Evolutionary conservation across 2,888 invertebrate species (phyloP).

Genomic region (Celastrina argiolus): DNA sequence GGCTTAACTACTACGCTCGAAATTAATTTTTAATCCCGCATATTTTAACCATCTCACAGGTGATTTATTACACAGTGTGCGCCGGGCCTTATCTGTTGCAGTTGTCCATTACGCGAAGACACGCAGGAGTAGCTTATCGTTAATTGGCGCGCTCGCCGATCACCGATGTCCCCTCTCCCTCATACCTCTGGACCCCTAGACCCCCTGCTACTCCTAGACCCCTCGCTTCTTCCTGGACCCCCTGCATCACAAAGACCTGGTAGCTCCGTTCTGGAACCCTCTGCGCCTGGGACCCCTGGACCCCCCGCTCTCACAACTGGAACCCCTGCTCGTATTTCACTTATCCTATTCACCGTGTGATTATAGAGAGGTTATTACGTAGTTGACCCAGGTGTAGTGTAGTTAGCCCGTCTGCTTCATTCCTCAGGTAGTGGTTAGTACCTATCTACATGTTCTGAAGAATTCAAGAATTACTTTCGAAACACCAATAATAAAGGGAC

Average conservation of each 20-base stretch:
- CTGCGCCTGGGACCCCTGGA: neutral
- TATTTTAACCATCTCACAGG: too few relatives aligned
- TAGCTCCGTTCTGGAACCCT: too few relatives aligned
- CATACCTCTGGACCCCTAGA: neutral
- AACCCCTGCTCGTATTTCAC: slow-evolving; percentile 13
- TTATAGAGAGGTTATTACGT: neutral
- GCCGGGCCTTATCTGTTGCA: slow-evolving; percentile 32
- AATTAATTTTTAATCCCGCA: too few relatives aligned
- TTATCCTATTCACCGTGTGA: slow-evolving; percentile 10
- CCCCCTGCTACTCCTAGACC: neutral
- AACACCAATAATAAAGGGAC: neutral
- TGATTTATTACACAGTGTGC: slow-evolving; percentile 27
- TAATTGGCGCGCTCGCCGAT: slow-evolving; percentile 47
- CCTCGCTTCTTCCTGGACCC: too few relatives aligned
- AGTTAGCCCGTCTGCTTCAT: neutral
- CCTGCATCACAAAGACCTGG: too few relatives aligned
- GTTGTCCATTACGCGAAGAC: slow-evolving; percentile 52
- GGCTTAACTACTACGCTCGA: too few relatives aligned
- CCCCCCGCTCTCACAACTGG: too few relatives aligned
- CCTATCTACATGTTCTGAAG: too few relatives aligned
- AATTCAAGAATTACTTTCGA: neutral
- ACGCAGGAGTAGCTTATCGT: slow-evolving; percentile 63
- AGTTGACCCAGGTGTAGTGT: neutral
- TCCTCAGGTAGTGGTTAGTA: neutral
- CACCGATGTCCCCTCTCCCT: slow-evolving; percentile 20